A percentile compares a stretch with the other conserved stretches of the same genome.
Evolutionary conservation across 2,888 invertebrate species (phyloP).

Genomic region (Ligdia adustata): DNA sequence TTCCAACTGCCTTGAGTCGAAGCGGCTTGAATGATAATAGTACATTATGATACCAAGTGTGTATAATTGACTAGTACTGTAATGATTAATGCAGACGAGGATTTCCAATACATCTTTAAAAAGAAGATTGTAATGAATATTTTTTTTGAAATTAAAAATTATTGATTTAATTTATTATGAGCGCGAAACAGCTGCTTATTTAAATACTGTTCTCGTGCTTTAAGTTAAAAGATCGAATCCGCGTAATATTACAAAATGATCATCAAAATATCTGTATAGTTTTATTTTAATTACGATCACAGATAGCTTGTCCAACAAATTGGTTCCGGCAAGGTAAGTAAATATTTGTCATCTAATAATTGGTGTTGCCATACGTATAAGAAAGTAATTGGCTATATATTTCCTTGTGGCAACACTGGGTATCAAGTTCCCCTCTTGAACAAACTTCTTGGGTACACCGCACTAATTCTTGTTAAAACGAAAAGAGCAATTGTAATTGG

Average conservation of each 20-base stretch:
- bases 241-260: too few species aligned
- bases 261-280: not conserved
- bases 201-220: too few species aligned
- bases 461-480: constrained; percentile 20
- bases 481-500: constrained; percentile 15
- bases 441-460: constrained; percentile 18
- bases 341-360: constrained; percentile 30
- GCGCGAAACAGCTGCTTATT: too few species aligned
- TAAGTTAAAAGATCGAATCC: too few species aligned
- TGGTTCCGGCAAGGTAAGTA: constrained; percentile 14
- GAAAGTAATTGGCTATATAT: constrained; percentile 28
- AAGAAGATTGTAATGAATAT: too few species aligned
- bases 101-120: too few species aligned
- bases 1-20: constrained; percentile 27
- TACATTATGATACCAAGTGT: too few species aligned
- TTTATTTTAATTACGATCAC: constrained; percentile 1
- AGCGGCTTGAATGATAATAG: constrained; percentile 34
- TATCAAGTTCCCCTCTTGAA: constrained; percentile 22
- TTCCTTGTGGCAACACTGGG: constrained; percentile 19
- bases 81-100: too few species aligned
- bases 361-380: constrained; percentile 19
- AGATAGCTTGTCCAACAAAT: constrained; percentile 29
- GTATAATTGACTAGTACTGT: too few species aligned
- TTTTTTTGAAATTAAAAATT: too few species aligned
- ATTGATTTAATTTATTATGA: too few species aligned